Percentiles rank a stretch among this genome's conserved stretches.
Conservation (phyloP, 2,113 vertebrate species). For the Brachyistius frenatus region DNA sequence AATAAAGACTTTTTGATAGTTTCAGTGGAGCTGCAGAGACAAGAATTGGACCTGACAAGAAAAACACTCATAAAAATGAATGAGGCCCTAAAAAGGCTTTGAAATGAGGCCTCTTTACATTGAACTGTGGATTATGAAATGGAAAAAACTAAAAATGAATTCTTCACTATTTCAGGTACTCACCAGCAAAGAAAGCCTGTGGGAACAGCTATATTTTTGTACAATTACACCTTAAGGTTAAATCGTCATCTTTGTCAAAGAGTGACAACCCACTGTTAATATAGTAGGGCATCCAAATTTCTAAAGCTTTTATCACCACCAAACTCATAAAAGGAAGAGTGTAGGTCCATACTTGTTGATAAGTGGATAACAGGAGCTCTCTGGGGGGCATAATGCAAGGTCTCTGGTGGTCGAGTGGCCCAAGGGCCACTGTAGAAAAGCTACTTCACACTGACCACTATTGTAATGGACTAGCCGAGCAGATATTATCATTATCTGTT, state of each 20-base stretch:
- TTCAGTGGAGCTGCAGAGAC: slow-evolving; percentile 62
- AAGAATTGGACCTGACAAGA: slow-evolving; percentile 81
- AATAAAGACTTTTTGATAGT: slow-evolving; percentile 79
- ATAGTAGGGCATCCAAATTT: slow-evolving; percentile 41
- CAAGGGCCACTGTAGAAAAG: slow-evolving; percentile 58
- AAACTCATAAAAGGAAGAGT: slow-evolving; percentile 55
- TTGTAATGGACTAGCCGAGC: slow-evolving; percentile 59
- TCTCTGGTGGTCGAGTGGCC: slow-evolving; percentile 68
- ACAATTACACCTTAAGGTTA: slow-evolving; percentile 46
- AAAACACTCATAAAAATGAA: slow-evolving; percentile 82
- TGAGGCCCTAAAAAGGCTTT: slow-evolving; percentile 66
- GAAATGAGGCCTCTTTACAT: slow-evolving; percentile 62
- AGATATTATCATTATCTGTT: slow-evolving; percentile 74
- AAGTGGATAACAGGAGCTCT: slow-evolving; percentile 75
- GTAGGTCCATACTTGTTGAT: slow-evolving; percentile 51
- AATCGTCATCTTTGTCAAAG: slow-evolving; percentile 47
- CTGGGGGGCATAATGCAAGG: slow-evolving; percentile 52
- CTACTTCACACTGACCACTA: slow-evolving; percentile 75
- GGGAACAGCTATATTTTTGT: slow-evolving; percentile 20
- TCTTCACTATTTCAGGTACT: slow-evolving; percentile 32
- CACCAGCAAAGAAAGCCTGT: slow-evolving; percentile 22
- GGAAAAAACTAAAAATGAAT: slow-evolving; percentile 45
- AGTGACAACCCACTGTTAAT: slow-evolving; percentile 38
- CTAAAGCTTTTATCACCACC: slow-evolving; percentile 68
- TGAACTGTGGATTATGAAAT: slow-evolving; percentile 62